phyloP scores from a whole-genome alignment of 1,140 invertebrate species.

The Aphaenogaster floridana region DNA sequence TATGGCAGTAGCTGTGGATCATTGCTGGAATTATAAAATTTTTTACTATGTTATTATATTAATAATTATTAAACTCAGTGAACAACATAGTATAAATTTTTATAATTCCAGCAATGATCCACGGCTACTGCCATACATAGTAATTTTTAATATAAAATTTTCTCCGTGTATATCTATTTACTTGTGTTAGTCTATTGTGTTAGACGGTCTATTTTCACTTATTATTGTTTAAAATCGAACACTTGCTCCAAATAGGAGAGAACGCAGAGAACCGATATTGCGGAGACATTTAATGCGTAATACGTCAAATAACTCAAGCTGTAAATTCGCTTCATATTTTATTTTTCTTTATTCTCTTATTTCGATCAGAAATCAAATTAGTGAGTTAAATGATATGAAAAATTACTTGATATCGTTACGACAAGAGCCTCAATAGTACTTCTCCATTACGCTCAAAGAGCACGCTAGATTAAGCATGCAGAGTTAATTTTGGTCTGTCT shows the following conservation, averaged over 20 bases:
- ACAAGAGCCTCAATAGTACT: not conserved
- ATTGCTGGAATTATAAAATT: too few relatives aligned
- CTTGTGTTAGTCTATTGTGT: too few relatives aligned
- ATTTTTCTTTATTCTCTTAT: not conserved
- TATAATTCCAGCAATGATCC: too few relatives aligned
- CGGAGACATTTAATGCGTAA: not conserved
- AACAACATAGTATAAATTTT: too few relatives aligned
- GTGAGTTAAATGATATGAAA: not conserved
- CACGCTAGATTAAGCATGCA: not conserved
- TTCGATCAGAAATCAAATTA: not conserved
- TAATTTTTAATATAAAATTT: too few relatives aligned
- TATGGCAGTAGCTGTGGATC: too few relatives aligned
- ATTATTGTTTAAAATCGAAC: constrained; percentile 1
- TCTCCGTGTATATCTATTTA: too few relatives aligned
- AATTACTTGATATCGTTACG: not conserved
- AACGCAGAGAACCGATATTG: not conserved
- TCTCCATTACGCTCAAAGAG: not conserved
- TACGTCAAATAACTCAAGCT: not conserved
- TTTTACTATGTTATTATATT: too few relatives aligned
- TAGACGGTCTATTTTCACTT: too few relatives aligned
- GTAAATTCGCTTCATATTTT: not conserved
- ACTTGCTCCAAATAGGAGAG: not conserved
- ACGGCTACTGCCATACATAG: too few relatives aligned
- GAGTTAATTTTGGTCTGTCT: constrained; percentile 21
- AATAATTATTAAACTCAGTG: too few relatives aligned